These are phyloP conservation scores for Platygyra sinensis DNA, from an alignment of 64 coral and sea anemone species.

Conservation along the genomic window DNA sequence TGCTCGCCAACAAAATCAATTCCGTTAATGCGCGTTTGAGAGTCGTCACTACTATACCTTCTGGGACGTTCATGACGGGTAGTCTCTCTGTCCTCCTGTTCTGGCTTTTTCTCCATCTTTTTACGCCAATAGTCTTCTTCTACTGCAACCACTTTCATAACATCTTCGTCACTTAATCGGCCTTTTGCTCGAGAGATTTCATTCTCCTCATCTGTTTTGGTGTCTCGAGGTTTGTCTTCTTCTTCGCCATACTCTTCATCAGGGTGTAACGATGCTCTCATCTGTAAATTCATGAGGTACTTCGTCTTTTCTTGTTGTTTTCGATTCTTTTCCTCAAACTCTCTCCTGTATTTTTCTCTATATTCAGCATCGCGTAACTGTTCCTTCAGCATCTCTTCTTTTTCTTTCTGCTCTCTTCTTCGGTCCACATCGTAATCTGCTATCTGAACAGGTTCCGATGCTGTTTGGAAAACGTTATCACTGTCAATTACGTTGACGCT, in stretches of 20 bases:
- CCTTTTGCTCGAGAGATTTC: constrained; percentile 17
- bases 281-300: constrained; percentile 70
- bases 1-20: constrained; percentile 48
- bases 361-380: constrained; percentile 68
- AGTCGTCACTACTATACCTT: not conserved
- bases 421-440: not conserved
- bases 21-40: not conserved
- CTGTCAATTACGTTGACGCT: not conserved
- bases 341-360: constrained; percentile 78
- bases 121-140: constrained; percentile 73
- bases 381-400: constrained; percentile 24
- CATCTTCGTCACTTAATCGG: constrained; percentile 40
- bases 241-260: constrained; percentile 42
- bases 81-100: constrained; percentile 16
- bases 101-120: constrained; percentile 50
- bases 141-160: constrained; percentile 53
- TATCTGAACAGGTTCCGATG: not conserved
- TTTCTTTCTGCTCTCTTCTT: constrained; percentile 32
- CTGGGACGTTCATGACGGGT: constrained; percentile 20
- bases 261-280: constrained; percentile 50
- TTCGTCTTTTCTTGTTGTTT: constrained; percentile 80
- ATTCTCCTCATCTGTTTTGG: not conserved
- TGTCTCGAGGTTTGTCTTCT: not conserved
- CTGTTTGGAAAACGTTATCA: not conserved
- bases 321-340: constrained; percentile 84